Evolutionary conservation across 2,888 invertebrate genomes (phyloP).

Genomic region (Pterostichus madidus): DNA sequence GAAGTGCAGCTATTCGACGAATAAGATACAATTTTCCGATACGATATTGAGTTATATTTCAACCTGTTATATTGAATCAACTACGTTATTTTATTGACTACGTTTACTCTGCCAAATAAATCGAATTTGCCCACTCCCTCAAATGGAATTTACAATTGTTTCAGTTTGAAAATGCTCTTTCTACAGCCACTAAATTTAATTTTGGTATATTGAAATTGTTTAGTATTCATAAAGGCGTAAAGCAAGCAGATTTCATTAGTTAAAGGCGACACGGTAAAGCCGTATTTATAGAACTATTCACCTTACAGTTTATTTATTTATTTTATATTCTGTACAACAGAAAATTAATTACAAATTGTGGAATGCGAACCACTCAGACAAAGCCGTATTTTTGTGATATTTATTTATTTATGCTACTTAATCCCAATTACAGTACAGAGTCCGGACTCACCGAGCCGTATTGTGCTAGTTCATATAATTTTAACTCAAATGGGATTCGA

Average conservation of each 20-base stretch:
- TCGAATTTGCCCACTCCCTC: constrained; percentile 37
- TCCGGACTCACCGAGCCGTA: too few relatives aligned
- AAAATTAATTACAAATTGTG: too few relatives aligned
- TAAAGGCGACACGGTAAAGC: background rate
- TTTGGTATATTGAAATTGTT: background rate
- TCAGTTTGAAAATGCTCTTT: constrained; percentile 17
- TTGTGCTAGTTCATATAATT: too few relatives aligned
- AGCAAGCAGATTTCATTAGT: too few relatives aligned
- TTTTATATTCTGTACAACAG: too few relatives aligned
- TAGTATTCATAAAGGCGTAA: too few relatives aligned
- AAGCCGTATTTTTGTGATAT: too few relatives aligned
- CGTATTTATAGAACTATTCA: constrained; percentile 1
- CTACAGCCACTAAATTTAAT: constrained; percentile 15
- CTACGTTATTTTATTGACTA: constrained; percentile 47
- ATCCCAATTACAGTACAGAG: too few relatives aligned
- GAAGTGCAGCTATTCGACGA: constrained; percentile 30
- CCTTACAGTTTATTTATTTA: too few relatives aligned
- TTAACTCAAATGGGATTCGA: too few relatives aligned
- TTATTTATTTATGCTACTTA: too few relatives aligned
- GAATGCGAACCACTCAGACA: too few relatives aligned
- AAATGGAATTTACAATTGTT: constrained; percentile 45
- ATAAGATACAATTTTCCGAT: constrained; percentile 59
- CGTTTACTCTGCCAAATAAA: constrained; percentile 34
- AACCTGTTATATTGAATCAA: constrained; percentile 50
- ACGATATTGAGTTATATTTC: constrained; percentile 60